Base-by-base conservation (phyloP, 2,888 invertebrate species). In the Diplolepis rosae region DNA sequence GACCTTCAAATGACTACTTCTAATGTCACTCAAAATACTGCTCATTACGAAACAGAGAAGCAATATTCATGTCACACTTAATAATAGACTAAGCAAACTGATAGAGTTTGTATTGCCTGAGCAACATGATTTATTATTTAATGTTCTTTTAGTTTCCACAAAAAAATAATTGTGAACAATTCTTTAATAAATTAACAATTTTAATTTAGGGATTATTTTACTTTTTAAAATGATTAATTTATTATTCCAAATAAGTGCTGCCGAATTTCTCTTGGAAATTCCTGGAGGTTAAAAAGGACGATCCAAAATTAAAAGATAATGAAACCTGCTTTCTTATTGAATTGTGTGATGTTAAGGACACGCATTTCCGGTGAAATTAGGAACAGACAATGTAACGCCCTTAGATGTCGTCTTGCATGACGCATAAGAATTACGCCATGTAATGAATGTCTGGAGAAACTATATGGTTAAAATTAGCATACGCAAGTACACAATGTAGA, bases 401-500 rank as follows among this genome's bases (percentile, higher is more conserved):
- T 39, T 61, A 61, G 27, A 50, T 39, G 61, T 54, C 30, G 27
- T 54, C 54, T 18, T 28, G 54, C 61, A 39, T 61, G 39, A 61
- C 61, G 24, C 61, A 61, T 27, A 32, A 61, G 24, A 39, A 54
- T 61, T 61, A 61, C 61, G 61, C 61, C 61, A 61, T n/a, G n/a
- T 61, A 61, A 61, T 39, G 39, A 61, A 61, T 35, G 32, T n/a
- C 18, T 54, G 51, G 24, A 22, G 54, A 32, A 32, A 56, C 32
- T n/a, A n/a, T 30, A 56, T 32, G 30, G 22, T 61, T 24, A 39
- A 61, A 61, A 15, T 45, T 18, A 45, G 45, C 45, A 45, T 45
- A 18, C 45, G 18, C n/a, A n/a, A n/a, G n/a, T 15, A 45, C 5
- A 61, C 61, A 61, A 39, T 24, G 24, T 39, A 35, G n/a, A 51